Evolutionary conservation across 2,797 vertebrate genomes (phyloP).

Genomic region (Martes flavigula): DNA sequence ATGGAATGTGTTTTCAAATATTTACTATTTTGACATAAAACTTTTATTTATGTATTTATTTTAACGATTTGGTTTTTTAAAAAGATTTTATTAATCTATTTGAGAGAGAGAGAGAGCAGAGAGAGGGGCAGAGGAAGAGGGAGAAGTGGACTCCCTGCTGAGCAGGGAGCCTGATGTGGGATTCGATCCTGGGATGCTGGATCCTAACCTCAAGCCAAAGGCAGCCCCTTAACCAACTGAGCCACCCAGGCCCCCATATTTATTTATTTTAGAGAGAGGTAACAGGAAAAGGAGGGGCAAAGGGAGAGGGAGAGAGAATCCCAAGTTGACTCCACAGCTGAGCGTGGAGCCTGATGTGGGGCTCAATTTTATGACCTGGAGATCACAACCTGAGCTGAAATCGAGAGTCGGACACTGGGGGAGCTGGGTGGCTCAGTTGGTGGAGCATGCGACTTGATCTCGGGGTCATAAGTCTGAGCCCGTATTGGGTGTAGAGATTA

Average conservation of each 20-base stretch:
- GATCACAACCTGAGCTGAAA: neutral
- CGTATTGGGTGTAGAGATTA: neutral
- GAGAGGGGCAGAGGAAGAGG: too few relatives aligned
- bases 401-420: neutral
- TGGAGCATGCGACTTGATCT: neutral
- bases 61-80: too few relatives aligned
- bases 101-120: too few relatives aligned
- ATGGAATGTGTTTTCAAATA: neutral
- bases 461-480: neutral
- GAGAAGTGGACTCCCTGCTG: neutral
- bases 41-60: neutral
- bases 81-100: too few relatives aligned
- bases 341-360: neutral
- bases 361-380: neutral
- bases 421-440: neutral
- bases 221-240: neutral
- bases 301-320: neutral
- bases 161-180: neutral
- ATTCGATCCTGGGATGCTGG: neutral
- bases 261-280: neutral
- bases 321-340: neutral
- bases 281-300: neutral
- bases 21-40: neutral
- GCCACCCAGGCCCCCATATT: neutral
- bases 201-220: neutral